Evolutionary conservation across 2,113 vertebrate genomes (phyloP).

Genomic region (Tretioscincus oriximinensis): DNA sequence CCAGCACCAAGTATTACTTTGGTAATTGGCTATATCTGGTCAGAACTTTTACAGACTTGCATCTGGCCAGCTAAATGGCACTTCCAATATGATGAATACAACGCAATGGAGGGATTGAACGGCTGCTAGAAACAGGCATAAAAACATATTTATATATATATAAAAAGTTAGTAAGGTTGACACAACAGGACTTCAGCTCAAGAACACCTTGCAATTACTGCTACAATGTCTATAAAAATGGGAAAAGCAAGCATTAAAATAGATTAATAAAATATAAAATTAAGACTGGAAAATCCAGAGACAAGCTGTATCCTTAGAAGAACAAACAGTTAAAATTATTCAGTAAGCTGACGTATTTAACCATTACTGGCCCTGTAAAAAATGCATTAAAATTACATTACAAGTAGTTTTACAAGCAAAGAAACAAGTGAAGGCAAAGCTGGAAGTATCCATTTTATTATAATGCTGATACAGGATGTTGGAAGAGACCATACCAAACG

Average conservation of each 20-base stretch:
- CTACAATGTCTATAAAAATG: conserved; percentile 95
- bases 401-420: conserved; percentile 84
- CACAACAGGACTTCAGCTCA: conserved; percentile 98
- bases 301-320: conserved; percentile 99
- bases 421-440: conserved; percentile 96
- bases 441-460: conserved; percentile 96
- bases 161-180: conserved; percentile 73
- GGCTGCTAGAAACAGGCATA: conserved; percentile 63
- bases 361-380: conserved; percentile 99
- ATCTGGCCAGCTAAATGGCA: conserved; percentile 57
- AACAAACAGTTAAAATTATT: conserved; percentile 96
- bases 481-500: conserved; percentile 99
- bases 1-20: conserved; percentile 49
- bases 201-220: conserved; percentile 95
- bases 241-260: conserved; percentile 99
- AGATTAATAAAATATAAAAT: conserved; percentile 95
- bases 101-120: conserved; percentile 69
- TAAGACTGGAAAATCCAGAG: conserved; percentile 98
- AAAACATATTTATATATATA: not conserved
- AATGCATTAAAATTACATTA: conserved; percentile 97
- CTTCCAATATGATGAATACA: conserved; percentile 65
- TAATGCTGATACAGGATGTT: conserved; percentile 99
- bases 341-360: conserved; percentile 92
- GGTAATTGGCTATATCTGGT: conserved; percentile 66
- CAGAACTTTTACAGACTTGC: conserved; percentile 65